These are phyloP conservation scores for Rotaria magnacalcarata DNA, from an alignment of 2,888 invertebrate species.

Conservation along the genomic window DNA sequence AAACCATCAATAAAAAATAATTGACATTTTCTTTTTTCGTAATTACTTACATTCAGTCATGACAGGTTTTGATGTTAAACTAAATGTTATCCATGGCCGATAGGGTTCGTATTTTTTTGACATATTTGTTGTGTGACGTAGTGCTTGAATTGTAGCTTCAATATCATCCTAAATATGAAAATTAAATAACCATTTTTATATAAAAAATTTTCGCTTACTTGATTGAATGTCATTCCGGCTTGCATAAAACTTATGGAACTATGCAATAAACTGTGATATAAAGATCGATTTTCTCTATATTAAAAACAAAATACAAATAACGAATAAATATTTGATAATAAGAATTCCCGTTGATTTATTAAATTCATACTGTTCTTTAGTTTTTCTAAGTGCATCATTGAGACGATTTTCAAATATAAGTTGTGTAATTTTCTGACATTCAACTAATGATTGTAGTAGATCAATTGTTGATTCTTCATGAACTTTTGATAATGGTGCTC, in stretches of 20 bases:
- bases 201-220: conserved; percentile 59
- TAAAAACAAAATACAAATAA: conserved; percentile 34
- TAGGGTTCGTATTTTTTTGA: conserved; percentile 63
- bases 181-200: too few species aligned
- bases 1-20: too few species aligned
- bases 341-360: too few species aligned
- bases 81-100: conserved; percentile 74
- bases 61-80: conserved; percentile 74
- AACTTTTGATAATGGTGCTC: not conserved
- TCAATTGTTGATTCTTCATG: conserved; percentile 40
- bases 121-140: conserved; percentile 76
- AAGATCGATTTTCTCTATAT: conserved; percentile 71
- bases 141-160: conserved; percentile 69
- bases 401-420: conserved; percentile 81
- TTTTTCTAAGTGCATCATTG: conserved; percentile 74
- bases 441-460: conserved; percentile 68
- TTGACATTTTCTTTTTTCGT: too few species aligned
- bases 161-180: conserved; percentile 65
- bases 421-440: conserved; percentile 76
- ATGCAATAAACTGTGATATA: conserved; percentile 85
- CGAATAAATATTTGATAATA: too few species aligned
- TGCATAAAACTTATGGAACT: conserved; percentile 83
- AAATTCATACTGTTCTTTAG: not conserved
- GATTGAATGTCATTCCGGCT: conserved; percentile 85
- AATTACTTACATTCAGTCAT: conserved; percentile 56